Percentiles rank a stretch among this genome's conserved stretches.
phyloP scores from a whole-genome alignment of 2,888 invertebrate genomes.

The Drosophila recens region DNA sequence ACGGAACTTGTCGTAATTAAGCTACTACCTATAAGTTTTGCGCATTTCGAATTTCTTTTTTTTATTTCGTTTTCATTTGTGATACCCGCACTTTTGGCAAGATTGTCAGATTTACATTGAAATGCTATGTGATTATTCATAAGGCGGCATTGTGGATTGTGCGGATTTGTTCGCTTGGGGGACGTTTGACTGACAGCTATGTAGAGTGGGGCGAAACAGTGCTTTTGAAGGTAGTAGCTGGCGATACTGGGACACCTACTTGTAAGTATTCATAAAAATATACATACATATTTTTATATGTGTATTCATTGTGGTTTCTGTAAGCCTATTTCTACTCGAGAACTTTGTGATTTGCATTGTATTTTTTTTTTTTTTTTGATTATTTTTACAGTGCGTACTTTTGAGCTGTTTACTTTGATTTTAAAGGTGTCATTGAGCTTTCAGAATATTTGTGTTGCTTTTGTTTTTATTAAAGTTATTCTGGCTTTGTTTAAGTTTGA shows the following conservation, averaged over 20 bases:
- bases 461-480: neutral
- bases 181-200: conserved; percentile 70
- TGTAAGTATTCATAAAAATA: conserved; percentile 17
- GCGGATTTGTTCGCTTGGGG: conserved; percentile 38
- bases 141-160: conserved; percentile 31
- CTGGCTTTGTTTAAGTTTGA: too few relatives aligned
- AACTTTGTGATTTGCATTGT: conserved; percentile 38
- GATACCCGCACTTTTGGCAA: conserved; percentile 45
- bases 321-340: conserved; percentile 25
- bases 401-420: conserved; percentile 26
- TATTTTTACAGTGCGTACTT: conserved; percentile 20
- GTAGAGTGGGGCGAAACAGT: conserved; percentile 27
- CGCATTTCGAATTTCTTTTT: conserved; percentile 59
- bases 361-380: conserved; percentile 7
- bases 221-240: conserved; percentile 40
- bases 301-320: conserved; percentile 8
- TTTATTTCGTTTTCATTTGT: conserved; percentile 34
- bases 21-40: conserved; percentile 51
- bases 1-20: conserved; percentile 55
- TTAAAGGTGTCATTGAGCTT: conserved; percentile 48
- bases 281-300: neutral
- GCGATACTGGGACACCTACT: conserved; percentile 43
- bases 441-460: conserved; percentile 2
- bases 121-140: conserved; percentile 69
- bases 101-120: conserved; percentile 56